phyloP scores from a whole-genome alignment of 2,113 vertebrate species.

The Clinocottus analis region DNA sequence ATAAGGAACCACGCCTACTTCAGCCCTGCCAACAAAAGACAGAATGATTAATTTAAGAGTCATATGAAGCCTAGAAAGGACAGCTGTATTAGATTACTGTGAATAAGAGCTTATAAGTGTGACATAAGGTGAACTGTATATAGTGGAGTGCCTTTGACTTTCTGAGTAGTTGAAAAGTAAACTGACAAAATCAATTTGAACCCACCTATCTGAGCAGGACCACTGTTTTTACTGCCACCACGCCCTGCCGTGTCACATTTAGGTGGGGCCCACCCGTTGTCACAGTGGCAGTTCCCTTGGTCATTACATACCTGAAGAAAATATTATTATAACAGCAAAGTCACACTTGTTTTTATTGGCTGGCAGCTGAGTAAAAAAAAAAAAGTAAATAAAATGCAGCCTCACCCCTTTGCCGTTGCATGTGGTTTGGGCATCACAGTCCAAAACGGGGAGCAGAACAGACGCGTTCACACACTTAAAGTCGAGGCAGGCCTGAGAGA shows the following conservation, averaged over 20 bases:
- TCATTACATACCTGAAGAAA: slow-evolving; percentile 84
- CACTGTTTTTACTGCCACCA: slow-evolving; percentile 89
- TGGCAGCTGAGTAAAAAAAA: not conserved
- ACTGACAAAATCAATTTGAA: not conserved
- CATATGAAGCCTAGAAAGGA: slow-evolving; percentile 10
- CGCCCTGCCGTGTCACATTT: slow-evolving; percentile 72
- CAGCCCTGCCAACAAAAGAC: not conserved
- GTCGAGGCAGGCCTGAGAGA: slow-evolving; percentile 83
- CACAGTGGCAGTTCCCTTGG: slow-evolving; percentile 85
- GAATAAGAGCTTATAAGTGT: not conserved
- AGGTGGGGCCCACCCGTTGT: slow-evolving; percentile 84
- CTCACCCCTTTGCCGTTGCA: slow-evolving; percentile 86
- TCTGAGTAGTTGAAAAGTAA: not conserved
- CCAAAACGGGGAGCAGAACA: slow-evolving; percentile 78
- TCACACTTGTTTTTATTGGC: slow-evolving; percentile 2
- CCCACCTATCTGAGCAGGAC: slow-evolving; percentile 85
- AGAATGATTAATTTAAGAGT: slow-evolving; percentile 14
- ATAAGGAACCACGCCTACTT: not conserved
- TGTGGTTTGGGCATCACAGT: slow-evolving; percentile 80
- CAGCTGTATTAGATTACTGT: slow-evolving; percentile 2
- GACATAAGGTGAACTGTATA: not conserved
- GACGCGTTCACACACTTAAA: slow-evolving; percentile 85
- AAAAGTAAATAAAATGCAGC: not conserved
- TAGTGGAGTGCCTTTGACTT: not conserved
- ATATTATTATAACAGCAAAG: not conserved